These are phyloP conservation scores for Pogonomyrmex californicus DNA, from an alignment of 1,140 invertebrate genomes.

Conservation along the genomic window DNA sequence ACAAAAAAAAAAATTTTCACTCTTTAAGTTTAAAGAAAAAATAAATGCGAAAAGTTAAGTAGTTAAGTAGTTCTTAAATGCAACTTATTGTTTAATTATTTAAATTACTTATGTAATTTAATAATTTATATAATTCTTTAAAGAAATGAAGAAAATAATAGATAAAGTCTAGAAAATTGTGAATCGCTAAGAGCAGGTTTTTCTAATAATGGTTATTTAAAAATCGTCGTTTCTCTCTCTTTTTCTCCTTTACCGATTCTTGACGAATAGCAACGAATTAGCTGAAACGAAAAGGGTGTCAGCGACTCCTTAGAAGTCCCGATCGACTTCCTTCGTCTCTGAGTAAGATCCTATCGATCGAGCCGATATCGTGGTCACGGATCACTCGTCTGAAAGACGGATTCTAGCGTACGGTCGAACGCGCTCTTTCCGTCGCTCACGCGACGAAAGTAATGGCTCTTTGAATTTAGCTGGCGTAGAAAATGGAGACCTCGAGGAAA, in stretches of 20 bases:
- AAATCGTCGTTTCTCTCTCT: neutral
- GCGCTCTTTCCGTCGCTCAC: conserved; percentile 25
- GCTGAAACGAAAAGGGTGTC: neutral
- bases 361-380: conserved; percentile 23
- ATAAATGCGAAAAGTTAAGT: neutral
- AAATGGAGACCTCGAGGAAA: conserved; percentile 42
- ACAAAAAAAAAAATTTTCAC: neutral
- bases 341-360: conserved; percentile 10
- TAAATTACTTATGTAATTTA: too few relatives aligned
- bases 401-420: conserved; percentile 29
- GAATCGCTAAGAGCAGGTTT: neutral
- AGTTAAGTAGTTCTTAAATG: neutral
- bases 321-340: neutral
- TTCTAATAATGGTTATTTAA: neutral
- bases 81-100: neutral
- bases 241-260: too few relatives aligned
- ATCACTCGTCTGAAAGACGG: conserved; percentile 27
- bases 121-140: too few relatives aligned
- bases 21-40: neutral
- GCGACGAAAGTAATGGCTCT: conserved; percentile 52
- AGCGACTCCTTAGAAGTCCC: neutral
- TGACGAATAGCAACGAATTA: conserved; percentile 15
- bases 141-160: too few relatives aligned
- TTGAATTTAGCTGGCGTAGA: conserved; percentile 56
- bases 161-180: neutral